phyloP scores from a whole-genome alignment of 2,888 invertebrate species.

The Dasypogon diadema region DNA sequence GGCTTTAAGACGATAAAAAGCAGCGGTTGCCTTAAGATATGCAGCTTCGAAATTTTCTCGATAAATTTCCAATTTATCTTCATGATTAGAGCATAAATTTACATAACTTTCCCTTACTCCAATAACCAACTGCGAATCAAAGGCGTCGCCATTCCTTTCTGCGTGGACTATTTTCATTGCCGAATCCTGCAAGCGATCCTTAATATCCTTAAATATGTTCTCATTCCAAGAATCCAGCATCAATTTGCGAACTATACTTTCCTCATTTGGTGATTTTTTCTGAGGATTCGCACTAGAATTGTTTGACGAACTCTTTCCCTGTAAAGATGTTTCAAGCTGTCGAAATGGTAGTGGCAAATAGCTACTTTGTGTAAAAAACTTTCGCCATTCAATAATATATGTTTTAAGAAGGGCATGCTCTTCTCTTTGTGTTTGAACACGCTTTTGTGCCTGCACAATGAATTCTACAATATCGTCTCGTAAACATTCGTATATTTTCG shows the following conservation, averaged over 20 bases:
- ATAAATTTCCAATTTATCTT: conserved; percentile 95
- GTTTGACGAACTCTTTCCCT: conserved; percentile 71
- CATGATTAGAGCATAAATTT: conserved; percentile 92
- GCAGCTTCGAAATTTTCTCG: conserved; percentile 96
- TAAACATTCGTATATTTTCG: conserved; percentile 88
- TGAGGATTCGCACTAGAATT: conserved; percentile 63
- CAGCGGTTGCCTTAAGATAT: conserved; percentile 91
- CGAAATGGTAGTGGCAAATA: conserved; percentile 96
- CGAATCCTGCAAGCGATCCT: conserved; percentile 90
- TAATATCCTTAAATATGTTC: conserved; percentile 95
- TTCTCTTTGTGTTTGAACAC: conserved; percentile 91
- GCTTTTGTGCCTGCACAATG: conserved; percentile 90
- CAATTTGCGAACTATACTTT: conserved; percentile 91
- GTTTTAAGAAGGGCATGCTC: conserved; percentile 96
- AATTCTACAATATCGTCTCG: conserved; percentile 94
- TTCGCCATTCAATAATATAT: conserved; percentile 98
- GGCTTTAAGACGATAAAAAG: conserved; percentile 93
- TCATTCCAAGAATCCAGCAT: conserved; percentile 99
- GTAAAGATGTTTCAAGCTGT: conserved; percentile 88
- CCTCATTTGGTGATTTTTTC: conserved; percentile 78
- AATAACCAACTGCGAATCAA: conserved; percentile 97
- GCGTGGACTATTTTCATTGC: conserved; percentile 98
- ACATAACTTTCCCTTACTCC: conserved; percentile 99
- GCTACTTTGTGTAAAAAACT: conserved; percentile 97
- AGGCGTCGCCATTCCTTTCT: conserved; percentile 97